Evolutionary conservation across 2,888 invertebrate genomes (phyloP).

Genomic region (Scotopteryx bipunctaria): DNA sequence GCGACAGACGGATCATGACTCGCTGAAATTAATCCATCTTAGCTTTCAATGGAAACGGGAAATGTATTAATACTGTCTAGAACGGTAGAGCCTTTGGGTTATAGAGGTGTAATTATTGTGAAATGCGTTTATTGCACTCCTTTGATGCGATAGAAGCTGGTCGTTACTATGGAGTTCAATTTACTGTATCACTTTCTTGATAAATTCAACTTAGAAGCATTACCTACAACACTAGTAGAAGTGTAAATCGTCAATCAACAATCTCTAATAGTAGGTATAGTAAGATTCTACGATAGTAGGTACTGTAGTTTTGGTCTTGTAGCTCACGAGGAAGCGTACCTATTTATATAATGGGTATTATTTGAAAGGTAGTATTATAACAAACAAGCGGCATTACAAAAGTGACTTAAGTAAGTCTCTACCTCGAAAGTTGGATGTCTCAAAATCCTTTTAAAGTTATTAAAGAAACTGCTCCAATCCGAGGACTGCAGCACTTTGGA

Average conservation of each 20-base stretch:
- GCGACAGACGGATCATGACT: slow-evolving; percentile 69
- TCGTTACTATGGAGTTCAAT: not conserved
- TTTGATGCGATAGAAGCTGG: not conserved
- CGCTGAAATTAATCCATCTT: slow-evolving; percentile 77
- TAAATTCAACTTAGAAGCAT: too few relatives aligned
- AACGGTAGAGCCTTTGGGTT: slow-evolving; percentile 18
- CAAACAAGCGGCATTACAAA: too few relatives aligned
- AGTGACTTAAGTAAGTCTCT: slow-evolving; percentile 50
- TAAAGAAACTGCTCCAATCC: slow-evolving; percentile 45
- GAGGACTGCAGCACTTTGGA: slow-evolving; percentile 29
- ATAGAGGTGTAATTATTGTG: slow-evolving; percentile 20
- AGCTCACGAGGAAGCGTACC: too few relatives aligned
- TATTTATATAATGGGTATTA: too few relatives aligned
- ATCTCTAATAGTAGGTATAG: too few relatives aligned
- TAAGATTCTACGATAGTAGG: too few relatives aligned
- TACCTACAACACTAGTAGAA: too few relatives aligned
- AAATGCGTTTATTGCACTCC: slow-evolving; percentile 15
- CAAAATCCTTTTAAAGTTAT: slow-evolving; percentile 61
- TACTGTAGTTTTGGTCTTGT: too few relatives aligned
- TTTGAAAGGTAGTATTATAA: too few relatives aligned
- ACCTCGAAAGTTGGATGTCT: slow-evolving; percentile 56
- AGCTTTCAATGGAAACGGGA: slow-evolving; percentile 55
- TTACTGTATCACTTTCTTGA: too few relatives aligned
- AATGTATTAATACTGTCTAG: slow-evolving; percentile 59
- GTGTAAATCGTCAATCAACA: too few relatives aligned